These are phyloP conservation scores for Apus apus DNA, from an alignment of 2,113 vertebrate species.

Conservation along the genomic window DNA sequence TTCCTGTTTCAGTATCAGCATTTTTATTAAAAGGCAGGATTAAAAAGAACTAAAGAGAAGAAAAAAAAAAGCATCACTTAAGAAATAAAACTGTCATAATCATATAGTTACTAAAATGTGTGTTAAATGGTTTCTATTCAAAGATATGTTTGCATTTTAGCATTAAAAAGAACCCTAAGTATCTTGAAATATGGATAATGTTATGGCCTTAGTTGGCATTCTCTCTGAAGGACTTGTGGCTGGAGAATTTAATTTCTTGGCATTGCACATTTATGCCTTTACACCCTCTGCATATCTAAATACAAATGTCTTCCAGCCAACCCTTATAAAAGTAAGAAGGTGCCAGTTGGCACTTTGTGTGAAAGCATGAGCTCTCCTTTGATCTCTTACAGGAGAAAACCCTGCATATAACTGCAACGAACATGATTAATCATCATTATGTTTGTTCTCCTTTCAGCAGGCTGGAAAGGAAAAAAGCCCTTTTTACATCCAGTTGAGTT, in stretches of 20 bases:
- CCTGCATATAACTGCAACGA: background rate
- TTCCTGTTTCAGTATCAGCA: background rate
- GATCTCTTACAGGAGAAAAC: background rate
- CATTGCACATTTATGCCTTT: conserved; percentile 10
- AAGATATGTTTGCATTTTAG: background rate
- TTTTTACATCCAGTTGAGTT: background rate
- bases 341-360: background rate
- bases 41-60: background rate
- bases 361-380: conserved; percentile 15
- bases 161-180: background rate
- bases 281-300: background rate
- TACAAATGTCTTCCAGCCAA: background rate
- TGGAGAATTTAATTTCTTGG: background rate
- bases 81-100: background rate
- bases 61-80: background rate
- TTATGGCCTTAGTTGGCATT: background rate
- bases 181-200: background rate
- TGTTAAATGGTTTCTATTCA: background rate
- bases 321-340: conserved; percentile 9
- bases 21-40: background rate
- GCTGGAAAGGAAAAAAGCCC: background rate
- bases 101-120: background rate
- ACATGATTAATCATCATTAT: conserved; percentile 31
- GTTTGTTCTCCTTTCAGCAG: background rate
- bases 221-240: background rate